Percentiles rank a stretch among this genome's conserved stretches.
Evolutionary conservation across 1,140 invertebrate genomes (phyloP).

Genomic region (Brachionus sp.): DNA sequence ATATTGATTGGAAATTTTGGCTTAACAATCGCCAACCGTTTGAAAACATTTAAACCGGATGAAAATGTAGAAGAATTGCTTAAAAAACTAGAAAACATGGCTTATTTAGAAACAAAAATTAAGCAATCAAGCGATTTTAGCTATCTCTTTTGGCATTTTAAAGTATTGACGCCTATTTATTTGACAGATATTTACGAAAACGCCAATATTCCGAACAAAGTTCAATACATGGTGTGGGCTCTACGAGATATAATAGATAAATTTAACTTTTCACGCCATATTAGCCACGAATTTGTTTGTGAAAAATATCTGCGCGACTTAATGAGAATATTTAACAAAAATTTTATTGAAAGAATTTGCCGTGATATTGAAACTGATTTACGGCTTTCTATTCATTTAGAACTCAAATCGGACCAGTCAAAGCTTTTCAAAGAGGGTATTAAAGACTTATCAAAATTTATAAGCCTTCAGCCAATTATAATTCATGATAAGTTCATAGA

Average conservation of each 20-base stretch:
- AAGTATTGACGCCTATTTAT: conserved; percentile 72
- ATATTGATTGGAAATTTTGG: conserved; percentile 68
- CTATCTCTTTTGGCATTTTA: conserved; percentile 74
- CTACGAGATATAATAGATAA: conserved; percentile 64
- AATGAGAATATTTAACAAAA: conserved; percentile 56
- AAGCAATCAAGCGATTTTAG: conserved; percentile 68
- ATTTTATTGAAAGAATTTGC: conserved; percentile 72
- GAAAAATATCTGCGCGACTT: conserved; percentile 59
- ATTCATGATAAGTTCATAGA: conserved; percentile 29
- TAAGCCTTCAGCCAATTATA: conserved; percentile 58
- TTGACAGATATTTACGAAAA: conserved; percentile 68
- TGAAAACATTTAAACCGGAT: conserved; percentile 60
- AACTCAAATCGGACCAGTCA: conserved; percentile 75
- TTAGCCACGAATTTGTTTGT: conserved; percentile 52
- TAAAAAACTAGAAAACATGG: conserved; percentile 66
- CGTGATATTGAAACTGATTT: conserved; percentile 84
- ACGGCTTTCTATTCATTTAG: conserved; percentile 80
- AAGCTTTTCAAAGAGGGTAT: conserved; percentile 69
- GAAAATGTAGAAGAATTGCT: conserved; percentile 60
- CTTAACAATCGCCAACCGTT: conserved; percentile 66
- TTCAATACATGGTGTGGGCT: conserved; percentile 66
- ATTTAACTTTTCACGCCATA: conserved; percentile 56
- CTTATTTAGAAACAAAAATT: conserved; percentile 58
- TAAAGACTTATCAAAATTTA: conserved; percentile 60
- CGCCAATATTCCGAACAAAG: conserved; percentile 65